A percentile compares a stretch with the other conserved stretches of the same genome.
phyloP scores from a whole-genome alignment of 2,888 invertebrate genomes.

The Caenorhabditis imperialis region DNA sequence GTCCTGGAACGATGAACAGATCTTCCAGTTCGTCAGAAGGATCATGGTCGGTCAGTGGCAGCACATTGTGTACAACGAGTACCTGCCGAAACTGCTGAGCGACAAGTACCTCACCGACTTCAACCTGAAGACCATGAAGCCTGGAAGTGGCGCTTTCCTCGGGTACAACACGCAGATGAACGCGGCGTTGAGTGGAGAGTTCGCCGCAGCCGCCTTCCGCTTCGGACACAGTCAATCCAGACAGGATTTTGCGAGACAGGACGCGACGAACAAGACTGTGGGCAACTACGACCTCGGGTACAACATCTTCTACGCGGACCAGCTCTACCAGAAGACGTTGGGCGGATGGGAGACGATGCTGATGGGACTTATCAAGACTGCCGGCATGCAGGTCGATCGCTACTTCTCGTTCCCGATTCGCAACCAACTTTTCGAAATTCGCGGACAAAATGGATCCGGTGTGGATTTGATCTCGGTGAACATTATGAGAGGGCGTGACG shows the following conservation, averaged over 20 bases:
- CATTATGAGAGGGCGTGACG: constrained; percentile 84
- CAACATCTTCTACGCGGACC: constrained; percentile 54
- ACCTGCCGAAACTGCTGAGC: constrained; percentile 86
- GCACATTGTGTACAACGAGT: constrained; percentile 78
- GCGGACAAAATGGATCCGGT: constrained; percentile 85
- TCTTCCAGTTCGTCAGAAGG: constrained; percentile 74
- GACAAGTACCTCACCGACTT: constrained; percentile 51
- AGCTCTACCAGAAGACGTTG: constrained; percentile 41
- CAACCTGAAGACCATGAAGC: constrained; percentile 37
- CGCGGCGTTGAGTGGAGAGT: constrained; percentile 81
- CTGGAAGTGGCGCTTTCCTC: constrained; percentile 17
- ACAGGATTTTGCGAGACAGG: constrained; percentile 53
- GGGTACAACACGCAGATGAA: constrained; percentile 24
- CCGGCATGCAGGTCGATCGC: constrained; percentile 58
- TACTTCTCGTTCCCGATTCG: constrained; percentile 65
- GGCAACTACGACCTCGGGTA: constrained; percentile 42
- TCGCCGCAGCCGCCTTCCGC: constrained; percentile 89
- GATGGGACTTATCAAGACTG: constrained; percentile 56
- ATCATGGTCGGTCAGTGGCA: constrained; percentile 81
- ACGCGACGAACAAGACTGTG: constrained; percentile 32
- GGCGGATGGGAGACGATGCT: constrained; percentile 55
- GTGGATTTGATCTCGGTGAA: constrained; percentile 92
- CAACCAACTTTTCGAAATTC: constrained; percentile 85
- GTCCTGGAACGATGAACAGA: constrained; percentile 57
- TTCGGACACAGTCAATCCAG: constrained; percentile 82